These are phyloP conservation scores for Pentamera pediparva DNA, from an alignment of 53 echinoderm and acorn worm genomes.

Conservation along the genomic window DNA sequence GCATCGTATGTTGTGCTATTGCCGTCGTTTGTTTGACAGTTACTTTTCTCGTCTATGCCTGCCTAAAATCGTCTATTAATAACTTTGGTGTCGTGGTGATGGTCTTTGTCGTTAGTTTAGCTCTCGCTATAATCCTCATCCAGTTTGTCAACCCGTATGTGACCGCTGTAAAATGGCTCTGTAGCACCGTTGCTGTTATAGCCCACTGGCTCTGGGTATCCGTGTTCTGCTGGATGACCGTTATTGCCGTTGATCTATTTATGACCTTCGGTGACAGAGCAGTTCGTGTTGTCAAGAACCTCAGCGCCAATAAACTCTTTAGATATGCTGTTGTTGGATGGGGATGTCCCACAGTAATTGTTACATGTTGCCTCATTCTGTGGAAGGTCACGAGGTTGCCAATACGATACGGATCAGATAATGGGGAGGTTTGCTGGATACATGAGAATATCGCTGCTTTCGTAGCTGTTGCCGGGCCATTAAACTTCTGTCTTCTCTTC, in stretches of 20 bases:
- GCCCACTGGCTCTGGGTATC: slow-evolving; percentile 12
- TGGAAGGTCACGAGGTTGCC: background rate
- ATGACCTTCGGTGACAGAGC: background rate
- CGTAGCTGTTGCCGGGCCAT: background rate
- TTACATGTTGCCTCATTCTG: background rate
- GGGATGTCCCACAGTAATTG: background rate
- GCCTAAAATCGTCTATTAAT: background rate
- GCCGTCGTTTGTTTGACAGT: background rate
- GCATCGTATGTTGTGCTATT: background rate
- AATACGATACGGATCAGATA: background rate
- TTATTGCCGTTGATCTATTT: background rate
- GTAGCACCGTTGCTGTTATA: background rate
- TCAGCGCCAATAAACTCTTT: background rate
- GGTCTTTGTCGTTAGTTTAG: background rate
- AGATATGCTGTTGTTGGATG: background rate
- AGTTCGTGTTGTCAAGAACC: background rate
- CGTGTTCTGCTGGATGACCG: background rate
- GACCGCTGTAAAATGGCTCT: background rate
- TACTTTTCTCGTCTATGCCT: background rate
- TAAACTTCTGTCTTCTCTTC: background rate
- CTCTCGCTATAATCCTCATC: background rate
- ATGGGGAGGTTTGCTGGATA: background rate
- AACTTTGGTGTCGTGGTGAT: background rate
- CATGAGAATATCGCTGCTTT: background rate
- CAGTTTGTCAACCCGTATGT: slow-evolving; percentile 4